Base-by-base conservation (phyloP, 2,888 invertebrate species). In the Cheilosia impressa region DNA sequence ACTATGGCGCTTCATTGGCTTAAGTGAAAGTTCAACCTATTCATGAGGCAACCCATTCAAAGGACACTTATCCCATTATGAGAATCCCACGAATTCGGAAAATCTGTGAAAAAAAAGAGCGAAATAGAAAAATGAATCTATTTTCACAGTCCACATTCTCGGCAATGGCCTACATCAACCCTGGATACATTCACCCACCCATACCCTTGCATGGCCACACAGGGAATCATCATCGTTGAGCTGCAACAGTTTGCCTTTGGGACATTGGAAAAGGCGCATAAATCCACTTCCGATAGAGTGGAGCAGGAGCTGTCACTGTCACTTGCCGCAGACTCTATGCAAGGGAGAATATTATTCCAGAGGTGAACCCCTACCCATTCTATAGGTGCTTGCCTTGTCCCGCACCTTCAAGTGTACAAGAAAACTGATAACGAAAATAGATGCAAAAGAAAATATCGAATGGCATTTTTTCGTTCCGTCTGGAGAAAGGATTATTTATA, bases 211-310 rank as follows among this genome's bases (percentile, higher is more conserved):
- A 38, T 10, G 13, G 19, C 13, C 34, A 38, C 19, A n/a, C 22
- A 60, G 52, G 9, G 24, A 19, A 53, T 65, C 52, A 53, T 41
- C 81, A 57, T 55, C 52, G 53, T 62, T 62, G 47, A 77, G 58
- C 78, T 78, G 83, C 83, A 84, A 84, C 83, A 84, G 83, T 84
- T 84, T 79, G 83, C 78, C 73, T 65, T 60, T 24, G 65, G 83
- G 69, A 45, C 45, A 73, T 68, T 45, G 41, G n/a, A 58, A 63
- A 63, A 63, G 73, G 45, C 52, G 63, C 62, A 79, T 79, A 84
- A 79, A 79, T 84, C 83, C 73, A 69, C 78, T 79, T 84, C 53
- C 63, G 63, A 79, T 57, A 53, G 65, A 52, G 50, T 47, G 34
- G 52, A 65, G 69, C 75, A 79, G 45, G 69, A 73, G 73, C 69